Evolutionary conservation across 2,888 invertebrate genomes (phyloP).

Genomic region (Drosophila austrosaltans): DNA sequence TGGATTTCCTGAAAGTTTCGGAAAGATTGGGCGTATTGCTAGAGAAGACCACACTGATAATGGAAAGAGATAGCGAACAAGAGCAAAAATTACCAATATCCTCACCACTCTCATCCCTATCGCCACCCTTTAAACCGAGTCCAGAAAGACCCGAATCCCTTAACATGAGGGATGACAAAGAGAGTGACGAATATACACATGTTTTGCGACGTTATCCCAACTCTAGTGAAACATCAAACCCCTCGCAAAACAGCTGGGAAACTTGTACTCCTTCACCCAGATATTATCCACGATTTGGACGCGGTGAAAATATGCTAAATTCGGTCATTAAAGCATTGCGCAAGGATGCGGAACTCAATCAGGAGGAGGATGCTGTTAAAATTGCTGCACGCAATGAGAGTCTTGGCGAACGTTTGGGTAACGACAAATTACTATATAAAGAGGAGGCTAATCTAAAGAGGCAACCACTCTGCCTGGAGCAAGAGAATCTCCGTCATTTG

Average conservation of each 20-base stretch:
- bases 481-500: constrained; percentile 30
- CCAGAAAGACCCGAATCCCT: constrained; percentile 30
- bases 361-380: constrained; percentile 52
- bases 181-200: constrained; percentile 57
- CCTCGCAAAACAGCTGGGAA: constrained; percentile 71
- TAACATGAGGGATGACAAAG: constrained; percentile 53
- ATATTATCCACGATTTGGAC: constrained; percentile 66
- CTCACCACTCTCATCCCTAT: constrained; percentile 56
- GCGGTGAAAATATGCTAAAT: constrained; percentile 74
- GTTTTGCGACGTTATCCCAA: constrained; percentile 63
- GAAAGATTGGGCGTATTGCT: constrained; percentile 79
- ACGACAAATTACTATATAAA: constrained; percentile 65
- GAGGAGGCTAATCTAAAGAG: constrained; percentile 61
- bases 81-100: constrained; percentile 51
- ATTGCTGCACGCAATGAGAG: constrained; percentile 39
- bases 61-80: constrained; percentile 78
- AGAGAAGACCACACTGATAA: constrained; percentile 80
- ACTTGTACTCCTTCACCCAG: constrained; percentile 55
- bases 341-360: constrained; percentile 66
- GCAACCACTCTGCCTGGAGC: constrained; percentile 63
- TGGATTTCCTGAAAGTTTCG: constrained; percentile 78
- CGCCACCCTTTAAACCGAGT: constrained; percentile 32
- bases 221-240: constrained; percentile 70
- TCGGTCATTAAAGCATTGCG: constrained; percentile 77
- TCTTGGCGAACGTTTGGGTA: constrained; percentile 37